Percentiles rank a stretch among this genome's conserved stretches.
Conservation (phyloP, 2,797 vertebrate species). For the Ambastaia sidthimunki region DNA sequence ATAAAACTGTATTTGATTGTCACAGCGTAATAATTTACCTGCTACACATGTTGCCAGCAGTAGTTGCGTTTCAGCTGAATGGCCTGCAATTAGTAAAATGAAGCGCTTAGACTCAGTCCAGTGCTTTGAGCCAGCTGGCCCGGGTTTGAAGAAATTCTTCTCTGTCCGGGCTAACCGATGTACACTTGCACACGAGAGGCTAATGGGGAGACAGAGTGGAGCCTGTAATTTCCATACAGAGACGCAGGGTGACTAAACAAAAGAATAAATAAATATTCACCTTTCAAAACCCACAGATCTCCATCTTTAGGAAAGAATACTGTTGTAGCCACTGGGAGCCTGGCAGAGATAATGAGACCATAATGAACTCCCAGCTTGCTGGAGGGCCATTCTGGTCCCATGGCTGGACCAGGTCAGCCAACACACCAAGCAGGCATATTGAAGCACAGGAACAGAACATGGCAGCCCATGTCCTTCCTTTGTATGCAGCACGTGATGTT, state of each 20-base stretch:
- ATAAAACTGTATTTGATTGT: constrained; percentile 27
- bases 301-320: background rate
- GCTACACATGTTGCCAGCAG: constrained; percentile 19
- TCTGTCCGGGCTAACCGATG: background rate
- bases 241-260: background rate
- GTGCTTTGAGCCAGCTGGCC: constrained; percentile 30
- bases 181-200: background rate
- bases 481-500: constrained; percentile 46
- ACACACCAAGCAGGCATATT: constrained; percentile 47
- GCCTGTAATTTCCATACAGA: background rate
- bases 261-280: background rate
- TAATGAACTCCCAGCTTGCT: constrained; percentile 59
- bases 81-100: constrained; percentile 29
- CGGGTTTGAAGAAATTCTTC: constrained; percentile 1
- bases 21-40: constrained; percentile 36
- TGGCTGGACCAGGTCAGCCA: constrained; percentile 37
- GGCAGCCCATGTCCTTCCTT: constrained; percentile 14
- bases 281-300: background rate
- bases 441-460: constrained; percentile 43
- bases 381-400: constrained; percentile 43
- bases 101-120: background rate
- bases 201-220: background rate
- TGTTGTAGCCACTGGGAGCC: constrained; percentile 1
- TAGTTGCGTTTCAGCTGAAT: constrained; percentile 13
- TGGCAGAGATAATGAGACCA: constrained; percentile 55